These are phyloP conservation scores for Formicarius rufipectus DNA, from an alignment of 2,113 vertebrate genomes.

Conservation along the genomic window DNA sequence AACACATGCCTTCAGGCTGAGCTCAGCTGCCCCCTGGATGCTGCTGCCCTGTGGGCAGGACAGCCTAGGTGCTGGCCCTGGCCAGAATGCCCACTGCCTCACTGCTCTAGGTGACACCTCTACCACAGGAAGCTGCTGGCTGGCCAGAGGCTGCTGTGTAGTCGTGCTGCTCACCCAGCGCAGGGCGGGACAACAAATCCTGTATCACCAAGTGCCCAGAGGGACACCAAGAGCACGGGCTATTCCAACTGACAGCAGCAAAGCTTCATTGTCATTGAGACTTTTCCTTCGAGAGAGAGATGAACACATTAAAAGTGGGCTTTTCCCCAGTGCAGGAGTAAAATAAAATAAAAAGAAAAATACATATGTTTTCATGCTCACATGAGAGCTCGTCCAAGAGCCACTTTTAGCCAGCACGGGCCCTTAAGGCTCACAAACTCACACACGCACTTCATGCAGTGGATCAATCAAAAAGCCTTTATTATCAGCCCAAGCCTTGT, in stretches of 20 bases:
- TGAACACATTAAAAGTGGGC: neutral
- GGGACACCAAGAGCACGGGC: neutral
- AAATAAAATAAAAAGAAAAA: no score
- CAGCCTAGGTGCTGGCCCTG: neutral
- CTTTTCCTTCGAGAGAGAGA: neutral
- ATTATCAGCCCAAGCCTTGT: no score
- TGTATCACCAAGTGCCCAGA: neutral
- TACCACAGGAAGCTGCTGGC: accelerated
- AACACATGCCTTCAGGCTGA: slow-evolving; percentile 9
- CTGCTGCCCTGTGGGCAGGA: neutral
- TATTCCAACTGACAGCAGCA: neutral
- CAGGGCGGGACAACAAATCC: neutral
- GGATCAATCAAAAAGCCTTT: no score
- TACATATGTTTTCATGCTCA: no score
- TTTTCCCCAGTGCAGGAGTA: neutral
- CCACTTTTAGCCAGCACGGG: no score
- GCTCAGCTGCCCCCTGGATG: slow-evolving; percentile 39
- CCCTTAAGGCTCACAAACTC: no score
- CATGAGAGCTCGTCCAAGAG: no score
- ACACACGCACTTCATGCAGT: no score
- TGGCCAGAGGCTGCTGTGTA: neutral
- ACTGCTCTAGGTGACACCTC: neutral
- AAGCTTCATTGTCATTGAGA: neutral
- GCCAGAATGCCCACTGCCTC: accelerated
- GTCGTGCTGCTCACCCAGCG: accelerated